Conservation (phyloP, 2,113 vertebrate species). For the Phainopepla nitens region DNA sequence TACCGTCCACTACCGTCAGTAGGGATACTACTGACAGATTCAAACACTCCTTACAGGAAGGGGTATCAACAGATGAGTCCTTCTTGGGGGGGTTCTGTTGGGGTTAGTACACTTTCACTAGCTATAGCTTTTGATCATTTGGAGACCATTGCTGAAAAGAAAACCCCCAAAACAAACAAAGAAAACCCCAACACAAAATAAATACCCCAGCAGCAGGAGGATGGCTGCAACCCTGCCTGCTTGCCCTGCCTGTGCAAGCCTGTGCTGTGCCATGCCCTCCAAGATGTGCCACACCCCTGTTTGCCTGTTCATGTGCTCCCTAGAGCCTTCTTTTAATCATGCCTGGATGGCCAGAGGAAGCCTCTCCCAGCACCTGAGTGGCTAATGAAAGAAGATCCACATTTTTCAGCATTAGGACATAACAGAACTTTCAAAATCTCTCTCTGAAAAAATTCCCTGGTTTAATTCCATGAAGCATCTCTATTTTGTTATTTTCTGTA, state of each 20-base stretch:
- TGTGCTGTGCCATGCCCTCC: accelerated
- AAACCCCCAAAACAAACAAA: not conserved
- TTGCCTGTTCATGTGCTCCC: not conserved
- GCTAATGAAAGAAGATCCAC: not conserved
- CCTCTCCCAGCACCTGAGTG: not conserved
- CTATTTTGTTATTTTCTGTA: not conserved
- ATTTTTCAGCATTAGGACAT: not conserved
- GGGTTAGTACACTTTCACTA: not conserved
- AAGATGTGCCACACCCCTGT: not conserved
- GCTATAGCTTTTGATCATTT: not conserved
- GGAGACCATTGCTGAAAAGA: not conserved
- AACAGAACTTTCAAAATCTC: not conserved
- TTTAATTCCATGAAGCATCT: not conserved
- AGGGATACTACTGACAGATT: not conserved
- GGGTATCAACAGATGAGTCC: not conserved
- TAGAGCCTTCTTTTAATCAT: not conserved
- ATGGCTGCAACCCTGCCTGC: not conserved
- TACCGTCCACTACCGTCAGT: no score
- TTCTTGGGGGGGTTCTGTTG: not conserved
- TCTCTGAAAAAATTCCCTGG: not conserved
- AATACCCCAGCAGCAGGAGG: no score
- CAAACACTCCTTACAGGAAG: not conserved
- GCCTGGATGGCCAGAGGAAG: not conserved
- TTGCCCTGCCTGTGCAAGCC: not conserved
- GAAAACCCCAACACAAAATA: not conserved